Conservation (phyloP, 2,113 vertebrate genomes). For the Gobius niger region DNA sequence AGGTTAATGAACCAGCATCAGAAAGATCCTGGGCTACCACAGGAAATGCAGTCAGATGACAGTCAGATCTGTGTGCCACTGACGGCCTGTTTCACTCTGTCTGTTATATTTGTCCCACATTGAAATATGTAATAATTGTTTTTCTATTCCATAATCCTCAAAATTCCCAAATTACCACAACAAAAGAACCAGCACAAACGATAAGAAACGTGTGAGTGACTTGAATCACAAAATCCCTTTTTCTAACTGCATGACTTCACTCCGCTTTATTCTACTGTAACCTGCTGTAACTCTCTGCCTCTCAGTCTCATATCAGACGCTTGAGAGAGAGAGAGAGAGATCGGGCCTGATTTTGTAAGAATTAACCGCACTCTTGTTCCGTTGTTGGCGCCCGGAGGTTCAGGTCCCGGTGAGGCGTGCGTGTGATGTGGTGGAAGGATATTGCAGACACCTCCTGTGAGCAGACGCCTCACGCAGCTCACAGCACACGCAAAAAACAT, state of each 20-base stretch:
- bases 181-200: neutral
- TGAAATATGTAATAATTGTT: too few species aligned
- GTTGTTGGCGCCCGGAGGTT: constrained; percentile 23
- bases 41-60: too few species aligned
- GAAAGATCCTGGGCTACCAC: too few species aligned
- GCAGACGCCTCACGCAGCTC: too few species aligned
- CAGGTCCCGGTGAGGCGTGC: constrained; percentile 42
- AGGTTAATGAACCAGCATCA: too few species aligned
- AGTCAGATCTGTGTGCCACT: too few species aligned
- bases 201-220: neutral
- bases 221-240: neutral
- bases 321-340: neutral
- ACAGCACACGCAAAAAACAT: too few species aligned
- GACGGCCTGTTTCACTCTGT: too few species aligned
- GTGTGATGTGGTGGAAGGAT: constrained; percentile 37
- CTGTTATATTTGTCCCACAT: too few species aligned
- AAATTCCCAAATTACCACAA: too few species aligned
- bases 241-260: neutral
- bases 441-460: constrained; percentile 37
- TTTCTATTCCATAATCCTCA: too few species aligned
- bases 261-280: neutral
- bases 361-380: constrained; percentile 7
- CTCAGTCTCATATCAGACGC: neutral
- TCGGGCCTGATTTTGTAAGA: neutral
- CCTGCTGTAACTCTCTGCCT: constrained; percentile 1